Conservation (phyloP, 2,797 vertebrate species). For the Macropus fuliginosus region DNA sequence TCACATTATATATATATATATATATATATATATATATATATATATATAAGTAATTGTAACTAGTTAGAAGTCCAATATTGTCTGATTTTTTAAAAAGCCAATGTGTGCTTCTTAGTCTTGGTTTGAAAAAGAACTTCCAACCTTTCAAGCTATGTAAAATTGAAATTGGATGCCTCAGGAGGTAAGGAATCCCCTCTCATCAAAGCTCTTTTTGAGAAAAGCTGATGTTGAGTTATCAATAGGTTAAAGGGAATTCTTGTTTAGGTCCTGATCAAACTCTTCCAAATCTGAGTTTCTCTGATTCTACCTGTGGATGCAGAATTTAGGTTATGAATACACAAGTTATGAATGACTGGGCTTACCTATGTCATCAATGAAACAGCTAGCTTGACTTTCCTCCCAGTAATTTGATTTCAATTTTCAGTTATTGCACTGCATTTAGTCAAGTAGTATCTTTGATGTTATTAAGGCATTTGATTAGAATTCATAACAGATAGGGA, state of each 20-base stretch:
- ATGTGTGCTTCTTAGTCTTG: neutral
- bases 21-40: too few species aligned
- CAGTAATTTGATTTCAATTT: neutral
- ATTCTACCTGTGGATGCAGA: constrained; percentile 19
- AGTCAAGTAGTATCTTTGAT: neutral
- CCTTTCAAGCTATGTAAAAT: neutral
- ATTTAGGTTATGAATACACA: constrained; percentile 35
- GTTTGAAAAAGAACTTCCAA: neutral
- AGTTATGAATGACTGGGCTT: neutral
- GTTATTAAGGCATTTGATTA: neutral
- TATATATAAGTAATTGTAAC: neutral
- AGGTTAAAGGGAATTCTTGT: neutral
- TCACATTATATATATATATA: too few species aligned
- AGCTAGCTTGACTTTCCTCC: neutral
- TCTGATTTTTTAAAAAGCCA: neutral
- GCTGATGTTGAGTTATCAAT: neutral
- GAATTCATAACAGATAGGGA: neutral
- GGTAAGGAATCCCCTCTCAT: neutral
- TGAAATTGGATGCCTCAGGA: neutral
- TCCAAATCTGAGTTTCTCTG: neutral
- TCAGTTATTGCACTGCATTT: neutral
- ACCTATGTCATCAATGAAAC: constrained; percentile 8
- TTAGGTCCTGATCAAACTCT: neutral
- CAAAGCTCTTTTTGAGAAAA: neutral
- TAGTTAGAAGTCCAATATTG: neutral